phyloP scores from a whole-genome alignment of 2,797 vertebrate genomes.

The Sebastes cheni region DNA sequence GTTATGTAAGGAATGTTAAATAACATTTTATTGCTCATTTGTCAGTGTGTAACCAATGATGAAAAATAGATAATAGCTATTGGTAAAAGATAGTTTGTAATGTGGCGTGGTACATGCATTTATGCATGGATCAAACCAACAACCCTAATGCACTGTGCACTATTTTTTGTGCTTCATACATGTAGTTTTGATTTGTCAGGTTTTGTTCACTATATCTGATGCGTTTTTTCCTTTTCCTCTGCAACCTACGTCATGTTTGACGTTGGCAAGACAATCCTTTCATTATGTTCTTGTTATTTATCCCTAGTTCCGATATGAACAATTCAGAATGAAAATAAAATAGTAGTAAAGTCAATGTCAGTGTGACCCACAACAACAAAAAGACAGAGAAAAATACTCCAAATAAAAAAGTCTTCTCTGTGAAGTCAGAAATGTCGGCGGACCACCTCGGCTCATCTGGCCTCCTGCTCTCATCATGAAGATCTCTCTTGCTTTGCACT shows the following conservation, averaged over 20 bases:
- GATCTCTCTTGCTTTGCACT: slow-evolving; percentile 72
- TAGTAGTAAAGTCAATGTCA: not conserved
- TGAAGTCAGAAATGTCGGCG: slow-evolving; percentile 57
- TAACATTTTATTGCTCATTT: not conserved
- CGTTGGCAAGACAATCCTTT: not conserved
- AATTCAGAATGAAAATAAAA: not conserved
- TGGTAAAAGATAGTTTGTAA: not conserved
- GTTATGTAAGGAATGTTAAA: not conserved
- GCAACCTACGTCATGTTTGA: not conserved
- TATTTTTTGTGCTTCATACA: not conserved
- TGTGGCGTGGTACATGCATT: not conserved
- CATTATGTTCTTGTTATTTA: not conserved
- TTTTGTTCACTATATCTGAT: not conserved
- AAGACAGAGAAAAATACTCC: slow-evolving; percentile 1
- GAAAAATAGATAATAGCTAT: not conserved
- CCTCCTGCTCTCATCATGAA: slow-evolving; percentile 66
- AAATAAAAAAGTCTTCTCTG: slow-evolving; percentile 17
- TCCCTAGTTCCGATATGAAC: not conserved
- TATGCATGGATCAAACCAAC: not conserved
- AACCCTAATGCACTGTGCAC: not conserved
- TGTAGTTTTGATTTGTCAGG: not conserved
- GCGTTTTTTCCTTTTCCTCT: not conserved
- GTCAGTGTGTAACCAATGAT: not conserved
- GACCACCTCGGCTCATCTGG: slow-evolving; percentile 78
- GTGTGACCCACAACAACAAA: not conserved